Percentiles rank a stretch among this genome's conserved stretches.
Conservation (phyloP, 2,888 invertebrate species). For the Agrochola circellaris region DNA sequence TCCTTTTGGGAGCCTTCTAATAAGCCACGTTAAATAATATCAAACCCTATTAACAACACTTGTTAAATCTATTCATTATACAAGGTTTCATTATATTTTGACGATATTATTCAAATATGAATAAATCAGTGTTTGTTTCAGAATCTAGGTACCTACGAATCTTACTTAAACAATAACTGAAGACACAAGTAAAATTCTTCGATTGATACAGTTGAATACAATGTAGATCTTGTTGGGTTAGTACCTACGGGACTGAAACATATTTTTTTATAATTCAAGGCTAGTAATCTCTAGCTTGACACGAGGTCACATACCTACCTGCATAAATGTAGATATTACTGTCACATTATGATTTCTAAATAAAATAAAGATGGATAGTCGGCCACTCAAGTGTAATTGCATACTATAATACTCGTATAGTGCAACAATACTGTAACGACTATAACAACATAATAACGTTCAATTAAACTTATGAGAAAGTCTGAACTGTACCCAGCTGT, state of each 20-base stretch:
- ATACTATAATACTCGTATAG: constrained; percentile 17
- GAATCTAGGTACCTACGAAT: neutral
- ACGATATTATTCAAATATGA: neutral
- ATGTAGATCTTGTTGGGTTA: too few relatives aligned
- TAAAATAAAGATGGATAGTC: constrained; percentile 12
- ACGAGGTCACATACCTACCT: neutral
- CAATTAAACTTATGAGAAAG: constrained; percentile 57
- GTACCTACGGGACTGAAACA: too few relatives aligned
- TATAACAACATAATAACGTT: constrained; percentile 38
- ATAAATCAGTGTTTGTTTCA: neutral
- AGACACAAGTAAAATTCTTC: too few relatives aligned
- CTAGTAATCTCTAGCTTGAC: neutral
- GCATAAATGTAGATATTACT: neutral
- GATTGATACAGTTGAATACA: too few relatives aligned
- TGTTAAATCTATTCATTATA: neutral
- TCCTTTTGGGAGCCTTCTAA: too few relatives aligned
- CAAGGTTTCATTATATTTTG: neutral
- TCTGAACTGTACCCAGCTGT: constrained; percentile 28
- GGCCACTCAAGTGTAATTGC: constrained; percentile 25
- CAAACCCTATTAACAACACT: too few relatives aligned
- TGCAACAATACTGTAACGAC: constrained; percentile 3
- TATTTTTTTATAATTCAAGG: neutral
- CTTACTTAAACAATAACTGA: too few relatives aligned
- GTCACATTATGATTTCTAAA: neutral
- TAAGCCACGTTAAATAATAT: too few relatives aligned